Evolutionary conservation across 2,797 vertebrate genomes (phyloP).

Genomic region (Nyctibius grandis): DNA sequence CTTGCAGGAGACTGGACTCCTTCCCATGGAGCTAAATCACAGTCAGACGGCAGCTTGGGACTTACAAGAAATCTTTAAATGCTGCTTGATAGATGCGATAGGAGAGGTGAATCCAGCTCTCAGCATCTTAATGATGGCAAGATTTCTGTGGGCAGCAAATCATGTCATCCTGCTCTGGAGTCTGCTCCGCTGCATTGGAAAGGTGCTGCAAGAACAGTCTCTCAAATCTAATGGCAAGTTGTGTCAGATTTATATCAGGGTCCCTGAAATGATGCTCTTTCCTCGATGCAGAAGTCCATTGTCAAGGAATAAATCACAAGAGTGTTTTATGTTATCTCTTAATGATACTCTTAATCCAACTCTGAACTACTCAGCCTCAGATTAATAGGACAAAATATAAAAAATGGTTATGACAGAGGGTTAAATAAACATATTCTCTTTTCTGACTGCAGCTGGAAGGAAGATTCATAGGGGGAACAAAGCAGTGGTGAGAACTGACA

Average conservation of each 20-base stretch:
- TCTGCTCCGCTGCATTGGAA: not conserved
- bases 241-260: constrained; percentile 7
- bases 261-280: not conserved
- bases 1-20: not conserved
- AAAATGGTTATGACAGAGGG: not conserved
- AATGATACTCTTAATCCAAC: not conserved
- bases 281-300: not conserved
- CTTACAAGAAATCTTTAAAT: not conserved
- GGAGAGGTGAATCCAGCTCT: not conserved
- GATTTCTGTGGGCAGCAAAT: not conserved
- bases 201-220: not conserved
- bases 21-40: not conserved
- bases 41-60: not conserved
- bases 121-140: not conserved
- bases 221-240: not conserved
- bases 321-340: not conserved
- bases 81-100: not conserved
- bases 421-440: not conserved
- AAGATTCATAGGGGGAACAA: not conserved
- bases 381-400: not conserved
- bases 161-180: not conserved
- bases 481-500: not conserved
- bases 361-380: not conserved
- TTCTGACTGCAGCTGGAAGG: not conserved
- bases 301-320: not conserved